Conservation (phyloP, 2,113 vertebrate genomes). For the Psilopogon haemacephalus region DNA sequence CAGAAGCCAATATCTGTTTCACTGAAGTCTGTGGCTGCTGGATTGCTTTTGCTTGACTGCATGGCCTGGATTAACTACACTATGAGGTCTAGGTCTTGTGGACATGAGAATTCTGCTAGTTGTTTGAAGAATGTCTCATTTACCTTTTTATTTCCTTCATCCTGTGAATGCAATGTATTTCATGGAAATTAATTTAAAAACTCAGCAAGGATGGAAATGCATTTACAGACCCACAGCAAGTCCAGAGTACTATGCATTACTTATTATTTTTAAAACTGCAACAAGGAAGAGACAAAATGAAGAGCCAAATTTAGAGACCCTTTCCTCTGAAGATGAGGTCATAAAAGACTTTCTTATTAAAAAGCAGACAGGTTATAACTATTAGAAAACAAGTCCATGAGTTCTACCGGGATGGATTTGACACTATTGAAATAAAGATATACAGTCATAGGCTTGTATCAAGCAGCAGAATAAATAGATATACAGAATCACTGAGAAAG, state of each 20-base stretch:
- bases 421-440: not conserved
- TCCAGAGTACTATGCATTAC: not conserved
- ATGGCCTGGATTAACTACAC: not conserved
- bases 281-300: not conserved
- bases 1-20: not conserved
- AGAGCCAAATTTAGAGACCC: conserved; percentile 12
- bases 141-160: not conserved
- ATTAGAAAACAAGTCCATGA: not conserved
- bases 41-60: not conserved
- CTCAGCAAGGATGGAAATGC: not conserved
- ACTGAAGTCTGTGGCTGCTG: not conserved
- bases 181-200: not conserved
- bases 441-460: not conserved
- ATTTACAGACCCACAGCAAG: not conserved
- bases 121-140: not conserved
- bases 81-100: not conserved
- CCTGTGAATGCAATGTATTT: not conserved
- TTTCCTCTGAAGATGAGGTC: not conserved
- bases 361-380: not conserved
- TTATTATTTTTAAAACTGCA: not conserved
- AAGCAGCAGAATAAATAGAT: not conserved
- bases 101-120: not conserved
- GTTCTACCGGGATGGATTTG: not conserved
- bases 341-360: conserved; percentile 55
- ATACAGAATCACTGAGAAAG: not conserved